These are phyloP conservation scores for Hydrophis major DNA, from an alignment of 2,797 vertebrate species.

Conservation along the genomic window DNA sequence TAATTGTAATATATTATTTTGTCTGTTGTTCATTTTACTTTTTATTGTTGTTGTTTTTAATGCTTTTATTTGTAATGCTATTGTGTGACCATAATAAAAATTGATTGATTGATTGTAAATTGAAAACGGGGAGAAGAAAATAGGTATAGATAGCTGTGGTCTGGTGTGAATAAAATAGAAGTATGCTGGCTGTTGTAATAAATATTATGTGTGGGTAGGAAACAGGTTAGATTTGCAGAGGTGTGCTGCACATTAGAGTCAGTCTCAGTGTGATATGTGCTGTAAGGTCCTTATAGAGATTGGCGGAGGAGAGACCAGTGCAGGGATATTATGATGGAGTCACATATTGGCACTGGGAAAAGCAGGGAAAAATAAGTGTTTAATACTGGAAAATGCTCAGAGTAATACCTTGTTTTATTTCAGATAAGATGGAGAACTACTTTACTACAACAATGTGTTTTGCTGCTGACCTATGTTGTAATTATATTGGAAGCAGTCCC, in stretches of 20 bases:
- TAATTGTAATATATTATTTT: not conserved
- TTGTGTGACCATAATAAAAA: not conserved
- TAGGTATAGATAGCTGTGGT: not conserved
- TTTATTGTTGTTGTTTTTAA: no score
- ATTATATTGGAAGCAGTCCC: slow-evolving; percentile 82
- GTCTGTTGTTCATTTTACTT: no score
- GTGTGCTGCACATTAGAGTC: not conserved
- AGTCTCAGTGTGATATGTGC: not conserved
- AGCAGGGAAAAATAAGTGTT: not conserved
- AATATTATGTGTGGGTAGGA: not conserved
- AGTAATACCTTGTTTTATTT: slow-evolving; percentile 48
- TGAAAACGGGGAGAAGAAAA: not conserved
- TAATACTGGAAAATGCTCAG: not conserved
- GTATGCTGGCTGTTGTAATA: not conserved
- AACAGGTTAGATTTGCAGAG: not conserved
- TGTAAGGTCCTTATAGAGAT: not conserved
- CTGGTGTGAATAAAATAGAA: not conserved
- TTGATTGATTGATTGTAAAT: not conserved
- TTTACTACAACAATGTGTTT: slow-evolving; percentile 63
- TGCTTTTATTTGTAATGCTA: no score
- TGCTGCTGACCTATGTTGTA: slow-evolving; percentile 76
- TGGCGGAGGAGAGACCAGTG: not conserved
- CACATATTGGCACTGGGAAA: not conserved
- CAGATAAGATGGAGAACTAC: slow-evolving; percentile 81
- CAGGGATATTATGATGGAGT: not conserved